Conservation (phyloP, 2,797 vertebrate species). For the Meriones psammophilus region DNA sequence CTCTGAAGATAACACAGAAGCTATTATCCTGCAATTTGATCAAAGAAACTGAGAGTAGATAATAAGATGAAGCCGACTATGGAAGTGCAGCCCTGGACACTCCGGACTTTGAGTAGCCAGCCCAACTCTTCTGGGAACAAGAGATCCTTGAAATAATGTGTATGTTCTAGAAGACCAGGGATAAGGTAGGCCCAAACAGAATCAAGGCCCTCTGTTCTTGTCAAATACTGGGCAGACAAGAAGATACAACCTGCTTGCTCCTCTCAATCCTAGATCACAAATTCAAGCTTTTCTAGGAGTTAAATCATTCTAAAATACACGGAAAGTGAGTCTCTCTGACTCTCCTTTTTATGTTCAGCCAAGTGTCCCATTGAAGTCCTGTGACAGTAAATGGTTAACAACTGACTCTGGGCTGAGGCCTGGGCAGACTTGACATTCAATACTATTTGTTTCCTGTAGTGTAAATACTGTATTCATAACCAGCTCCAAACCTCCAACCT, state of each 20-base stretch:
- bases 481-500: background rate
- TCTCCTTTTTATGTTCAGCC: background rate
- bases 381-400: background rate
- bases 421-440: background rate
- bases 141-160: background rate
- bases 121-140: background rate
- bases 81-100: background rate
- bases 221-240: background rate
- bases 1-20: background rate
- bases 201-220: fast-evolving
- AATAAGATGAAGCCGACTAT: background rate
- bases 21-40: background rate
- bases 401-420: background rate
- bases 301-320: background rate
- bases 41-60: background rate
- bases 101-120: background rate
- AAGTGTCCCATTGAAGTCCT: background rate
- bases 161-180: background rate
- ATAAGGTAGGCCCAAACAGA: background rate
- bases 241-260: background rate
- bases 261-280: background rate
- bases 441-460: background rate
- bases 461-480: background rate
- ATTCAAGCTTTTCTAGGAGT: background rate
- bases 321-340: background rate